Percentiles rank a stretch among this genome's conserved stretches.
Conservation (phyloP, 2,888 invertebrate genomes). For the Drosophila crucigera region DNA sequence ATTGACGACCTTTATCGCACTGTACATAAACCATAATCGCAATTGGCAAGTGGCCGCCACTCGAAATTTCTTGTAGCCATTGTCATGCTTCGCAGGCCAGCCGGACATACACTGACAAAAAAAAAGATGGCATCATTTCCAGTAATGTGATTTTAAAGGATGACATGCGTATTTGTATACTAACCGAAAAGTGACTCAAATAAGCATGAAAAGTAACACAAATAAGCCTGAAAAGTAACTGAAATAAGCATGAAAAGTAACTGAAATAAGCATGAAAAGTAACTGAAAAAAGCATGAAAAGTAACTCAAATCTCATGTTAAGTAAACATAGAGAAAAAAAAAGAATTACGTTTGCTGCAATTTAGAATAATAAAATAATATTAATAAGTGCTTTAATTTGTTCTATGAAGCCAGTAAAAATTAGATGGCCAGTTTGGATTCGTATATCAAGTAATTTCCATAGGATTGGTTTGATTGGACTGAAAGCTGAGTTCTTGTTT, state of each 20-base stretch:
- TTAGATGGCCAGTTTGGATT: background rate
- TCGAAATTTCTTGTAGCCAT: slow-evolving; percentile 61
- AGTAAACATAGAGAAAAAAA: no score
- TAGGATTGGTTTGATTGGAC: background rate
- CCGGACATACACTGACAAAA: slow-evolving; percentile 21
- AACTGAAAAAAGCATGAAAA: no score
- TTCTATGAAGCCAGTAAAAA: background rate
- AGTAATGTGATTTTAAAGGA: background rate
- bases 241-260: no score
- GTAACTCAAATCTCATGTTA: no score
- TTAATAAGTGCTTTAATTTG: background rate
- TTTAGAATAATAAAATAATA: background rate
- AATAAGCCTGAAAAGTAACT: no score
- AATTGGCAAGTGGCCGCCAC: slow-evolving; percentile 82
- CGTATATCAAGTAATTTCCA: background rate
- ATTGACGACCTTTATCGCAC: slow-evolving; percentile 84
- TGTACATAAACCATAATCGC: slow-evolving; percentile 84
- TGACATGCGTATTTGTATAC: background rate
- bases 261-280: no score
- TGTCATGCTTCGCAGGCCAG: slow-evolving; percentile 69
- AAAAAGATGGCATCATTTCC: background rate
- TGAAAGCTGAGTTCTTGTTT: background rate
- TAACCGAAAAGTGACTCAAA: no score
- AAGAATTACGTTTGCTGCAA: no score
- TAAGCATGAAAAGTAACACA: no score